Evolutionary conservation across 2,888 invertebrate genomes (phyloP).

Genomic region (Hipparchia semele): DNA sequence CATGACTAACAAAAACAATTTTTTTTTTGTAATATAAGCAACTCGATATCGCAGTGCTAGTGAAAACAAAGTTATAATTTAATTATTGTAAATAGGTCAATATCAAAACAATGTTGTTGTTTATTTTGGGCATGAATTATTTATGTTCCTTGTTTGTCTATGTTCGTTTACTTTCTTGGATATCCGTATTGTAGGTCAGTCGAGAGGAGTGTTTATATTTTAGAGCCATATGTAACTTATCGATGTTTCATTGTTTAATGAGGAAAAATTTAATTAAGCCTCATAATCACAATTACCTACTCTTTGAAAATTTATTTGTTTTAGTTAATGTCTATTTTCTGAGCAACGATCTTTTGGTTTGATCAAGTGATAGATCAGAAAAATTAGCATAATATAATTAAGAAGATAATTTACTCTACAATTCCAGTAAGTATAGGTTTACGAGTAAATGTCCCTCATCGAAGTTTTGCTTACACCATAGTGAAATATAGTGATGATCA

Average conservation of each 20-base stretch:
- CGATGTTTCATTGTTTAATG: slow-evolving; percentile 3
- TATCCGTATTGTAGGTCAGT: slow-evolving; percentile 74
- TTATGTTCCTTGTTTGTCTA: slow-evolving; percentile 51
- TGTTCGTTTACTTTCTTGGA: slow-evolving; percentile 72
- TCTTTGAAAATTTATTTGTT: not conserved
- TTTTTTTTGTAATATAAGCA: slow-evolving; percentile 7
- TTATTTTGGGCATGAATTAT: slow-evolving; percentile 70
- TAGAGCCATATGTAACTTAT: slow-evolving; percentile 24
- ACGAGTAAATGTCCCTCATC: too few relatives aligned
- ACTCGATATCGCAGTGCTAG: slow-evolving; percentile 16
- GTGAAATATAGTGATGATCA: too few relatives aligned
- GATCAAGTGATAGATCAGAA: not conserved
- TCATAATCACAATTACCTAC: not conserved
- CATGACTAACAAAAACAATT: too few relatives aligned
- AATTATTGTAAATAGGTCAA: slow-evolving; percentile 64
- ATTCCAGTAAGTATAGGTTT: too few relatives aligned
- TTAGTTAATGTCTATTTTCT: not conserved
- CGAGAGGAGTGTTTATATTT: slow-evolving; percentile 62
- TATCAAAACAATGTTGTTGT: slow-evolving; percentile 70
- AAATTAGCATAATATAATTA: not conserved
- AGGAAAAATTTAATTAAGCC: slow-evolving; percentile 5
- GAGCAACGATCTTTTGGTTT: not conserved
- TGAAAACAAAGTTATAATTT: slow-evolving; percentile 50
- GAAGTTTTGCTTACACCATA: too few relatives aligned
- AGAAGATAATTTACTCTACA: too few relatives aligned